Percentiles rank a stretch among this genome's conserved stretches.
These are phyloP conservation scores for Crenuchus spilurus DNA, from an alignment of 2,797 vertebrate genomes.

Conservation along the genomic window DNA sequence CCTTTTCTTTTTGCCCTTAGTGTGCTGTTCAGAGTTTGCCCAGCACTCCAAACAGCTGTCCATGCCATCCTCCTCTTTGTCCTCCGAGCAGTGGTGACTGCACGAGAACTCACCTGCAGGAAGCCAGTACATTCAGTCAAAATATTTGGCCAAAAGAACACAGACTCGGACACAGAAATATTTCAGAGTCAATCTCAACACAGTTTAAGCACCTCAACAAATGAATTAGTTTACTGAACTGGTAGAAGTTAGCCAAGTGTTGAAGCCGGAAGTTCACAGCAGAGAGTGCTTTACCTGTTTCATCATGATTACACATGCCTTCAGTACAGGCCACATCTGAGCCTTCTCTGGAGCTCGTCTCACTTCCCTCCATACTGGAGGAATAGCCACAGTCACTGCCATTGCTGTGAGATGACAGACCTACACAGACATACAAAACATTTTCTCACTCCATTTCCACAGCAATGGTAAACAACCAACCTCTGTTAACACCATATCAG, in stretches of 20 bases:
- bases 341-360: conserved; percentile 89
- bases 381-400: conserved; percentile 95
- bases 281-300: conserved; percentile 78
- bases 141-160: too few relatives aligned
- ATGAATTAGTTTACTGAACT: too few relatives aligned
- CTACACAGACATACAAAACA: conserved; percentile 64
- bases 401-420: conserved; percentile 85
- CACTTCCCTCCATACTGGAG: conserved; percentile 95
- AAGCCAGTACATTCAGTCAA: too few relatives aligned
- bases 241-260: background rate
- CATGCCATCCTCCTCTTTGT: conserved; percentile 87
- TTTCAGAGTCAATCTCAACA: too few relatives aligned
- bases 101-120: conserved; percentile 82
- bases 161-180: too few relatives aligned
- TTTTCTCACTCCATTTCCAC: too few relatives aligned
- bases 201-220: too few relatives aligned
- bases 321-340: conserved; percentile 95
- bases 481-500: too few relatives aligned
- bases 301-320: conserved; percentile 95
- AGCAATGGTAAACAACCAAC: too few relatives aligned
- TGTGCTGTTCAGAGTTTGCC: conserved; percentile 84
- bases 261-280: background rate
- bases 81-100: conserved; percentile 83
- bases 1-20: conserved; percentile 93
- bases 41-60: conserved; percentile 93